Evolutionary conservation across 2,888 invertebrate genomes (phyloP), one percentile per base, ranked within the genome.

Genomic region (Congeria kusceri): DNA sequence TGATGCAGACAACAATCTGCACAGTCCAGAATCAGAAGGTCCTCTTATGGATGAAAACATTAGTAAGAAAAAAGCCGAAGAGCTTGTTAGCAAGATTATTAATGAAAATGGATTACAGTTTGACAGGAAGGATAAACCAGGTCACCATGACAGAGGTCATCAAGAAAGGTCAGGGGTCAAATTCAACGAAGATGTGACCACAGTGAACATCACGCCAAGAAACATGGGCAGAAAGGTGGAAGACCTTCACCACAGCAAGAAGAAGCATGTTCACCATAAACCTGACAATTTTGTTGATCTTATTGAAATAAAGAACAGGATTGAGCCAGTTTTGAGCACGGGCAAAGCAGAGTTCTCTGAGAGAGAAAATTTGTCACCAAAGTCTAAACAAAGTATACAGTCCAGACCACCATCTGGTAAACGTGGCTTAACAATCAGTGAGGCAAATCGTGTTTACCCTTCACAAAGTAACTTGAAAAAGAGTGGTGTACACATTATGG

Each of bases 201-300:
- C 87, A 0, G 86, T 89, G 27, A 80, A 86, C 61, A 89, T 89
- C 23, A 88, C 89, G 1, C 89, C 89, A 7, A 86, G 89, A 66
- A 87, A 89, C 66, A 58, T 81, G 25, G 87, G 88, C 15, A 82
- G 86, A 53, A 89, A 87, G 70, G 86, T 88, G 27, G 72, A 72
- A 23, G 75, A 78, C 18, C 28, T 84, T 7, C 72, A 70, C 62
- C 77, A 72, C 47, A 59, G 62, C 15, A 77, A 74, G 46, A 82
- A 73, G 57, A 82, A 75, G 61, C 25, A 61, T 25, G 27, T 29
- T 15, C 70, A 58, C 18, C 49, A 68, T 44, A 39, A 32, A n/a
- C 32, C 49, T 27, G 74, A 65, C 49, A 68, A 56, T 44, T 82
- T 82, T 76, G 73, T 82, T n/a, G 82, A 82, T 39, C 72, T 82